Evolutionary conservation across 2,797 vertebrate genomes (phyloP), one percentile per base, ranked within the genome.

Genomic region (Gobionotothen gibberifrons): DNA sequence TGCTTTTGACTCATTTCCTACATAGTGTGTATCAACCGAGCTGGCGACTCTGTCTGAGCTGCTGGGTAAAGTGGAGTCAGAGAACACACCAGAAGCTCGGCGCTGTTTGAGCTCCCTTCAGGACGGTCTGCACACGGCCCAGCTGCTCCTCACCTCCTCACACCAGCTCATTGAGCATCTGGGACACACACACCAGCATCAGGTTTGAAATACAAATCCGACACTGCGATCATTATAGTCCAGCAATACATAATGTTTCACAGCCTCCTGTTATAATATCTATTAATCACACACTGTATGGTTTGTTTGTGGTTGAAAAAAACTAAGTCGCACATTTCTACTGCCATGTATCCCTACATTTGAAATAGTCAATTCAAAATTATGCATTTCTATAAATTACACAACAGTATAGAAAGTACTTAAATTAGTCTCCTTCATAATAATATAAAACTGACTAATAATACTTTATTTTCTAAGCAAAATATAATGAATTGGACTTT

Each of bases 1-100:
- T 56, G 5, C 48, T 52, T 55, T n/a, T 64, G 4, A 26, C 29
- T 49, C 0, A 19, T 32, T 32, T 40, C 17, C 52, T 49, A 17
- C 63, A 46, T 61, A 98, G 97, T 94, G 93, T 57, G 82, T 96
- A 32, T 94, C 91, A 14, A 80, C 87, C 0, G 95, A 97, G 83
- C 71, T 98, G 85, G 79, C 85, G 69, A 93, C 92, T 59, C 85
- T 97, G 74, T 74, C 88, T 1, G 51, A 92, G 59, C 91, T 95
- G 72, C 60, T 97, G 90, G 89, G 73, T n/a, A 88, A 92, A 53
- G 93, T 94, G 62, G 85, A 88, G 1, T 85, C 91, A 53, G 89
- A 95, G 16, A 57, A 89, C 65, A 84, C 74, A 58, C 85, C 85
- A 40, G 85, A 91, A 19, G 90, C 93, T 76, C 84, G 67, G 0